Evolutionary conservation across 2,797 vertebrate genomes (phyloP).

Genomic region (Spheniscus humboldti): DNA sequence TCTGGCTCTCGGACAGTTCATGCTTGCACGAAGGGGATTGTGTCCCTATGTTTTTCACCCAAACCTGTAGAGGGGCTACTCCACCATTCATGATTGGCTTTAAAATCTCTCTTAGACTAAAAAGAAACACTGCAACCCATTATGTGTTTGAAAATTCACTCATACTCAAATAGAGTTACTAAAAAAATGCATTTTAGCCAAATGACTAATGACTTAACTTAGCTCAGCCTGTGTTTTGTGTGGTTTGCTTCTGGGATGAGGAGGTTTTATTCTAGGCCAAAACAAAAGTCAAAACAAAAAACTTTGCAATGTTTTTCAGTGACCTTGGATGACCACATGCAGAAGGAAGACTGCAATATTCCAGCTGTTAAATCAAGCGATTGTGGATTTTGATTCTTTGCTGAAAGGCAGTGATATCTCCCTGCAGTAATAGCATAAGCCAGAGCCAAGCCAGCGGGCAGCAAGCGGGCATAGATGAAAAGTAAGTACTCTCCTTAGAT

Average conservation of each 20-base stretch:
- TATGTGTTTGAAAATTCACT: background rate
- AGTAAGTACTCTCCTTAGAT: background rate
- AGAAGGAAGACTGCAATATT: background rate
- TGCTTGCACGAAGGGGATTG: background rate
- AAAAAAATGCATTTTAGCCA: background rate
- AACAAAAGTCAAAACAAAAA: background rate
- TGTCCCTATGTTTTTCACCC: background rate
- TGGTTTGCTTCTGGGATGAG: background rate
- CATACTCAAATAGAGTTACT: background rate
- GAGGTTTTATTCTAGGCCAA: background rate
- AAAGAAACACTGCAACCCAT: background rate
- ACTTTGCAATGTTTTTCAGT: background rate
- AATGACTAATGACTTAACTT: background rate
- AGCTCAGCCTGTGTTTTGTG: background rate
- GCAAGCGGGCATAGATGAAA: background rate
- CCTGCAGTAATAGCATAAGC: background rate
- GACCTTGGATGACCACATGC: background rate
- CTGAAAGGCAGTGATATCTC: background rate
- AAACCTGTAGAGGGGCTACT: background rate
- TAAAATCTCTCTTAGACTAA: background rate
- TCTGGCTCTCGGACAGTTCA: background rate
- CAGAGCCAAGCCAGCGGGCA: background rate
- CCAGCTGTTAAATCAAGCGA: background rate
- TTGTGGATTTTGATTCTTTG: background rate
- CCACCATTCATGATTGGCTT: background rate